Percentiles rank a stretch among this genome's conserved stretches.
Evolutionary conservation across 2,113 vertebrate species (phyloP).

Genomic region (Bambusicola thoracicus): DNA sequence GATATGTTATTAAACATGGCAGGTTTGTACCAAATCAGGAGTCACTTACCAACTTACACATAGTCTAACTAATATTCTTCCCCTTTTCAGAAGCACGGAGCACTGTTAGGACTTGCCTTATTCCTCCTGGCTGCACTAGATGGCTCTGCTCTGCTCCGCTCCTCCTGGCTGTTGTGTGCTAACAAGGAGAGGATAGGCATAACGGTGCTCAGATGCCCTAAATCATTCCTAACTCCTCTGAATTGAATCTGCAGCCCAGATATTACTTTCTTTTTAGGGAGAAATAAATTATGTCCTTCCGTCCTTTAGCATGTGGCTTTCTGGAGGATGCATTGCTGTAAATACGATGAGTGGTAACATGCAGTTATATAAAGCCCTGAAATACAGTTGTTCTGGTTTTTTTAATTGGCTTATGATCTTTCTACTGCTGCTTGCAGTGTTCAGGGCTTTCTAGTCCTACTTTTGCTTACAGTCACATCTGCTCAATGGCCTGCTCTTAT

Average conservation of each 20-base stretch:
- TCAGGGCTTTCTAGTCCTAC: neutral
- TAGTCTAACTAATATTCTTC: neutral
- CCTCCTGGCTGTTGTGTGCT: accelerated
- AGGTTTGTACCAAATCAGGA: neutral
- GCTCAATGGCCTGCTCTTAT: neutral
- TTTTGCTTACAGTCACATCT: neutral
- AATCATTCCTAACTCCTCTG: neutral
- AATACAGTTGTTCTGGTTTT: neutral
- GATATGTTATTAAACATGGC: neutral
- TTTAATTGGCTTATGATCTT: neutral
- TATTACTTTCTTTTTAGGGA: neutral
- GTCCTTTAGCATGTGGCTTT: neutral
- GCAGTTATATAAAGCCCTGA: neutral
- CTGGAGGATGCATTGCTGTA: neutral
- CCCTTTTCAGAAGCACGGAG: neutral
- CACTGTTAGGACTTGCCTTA: neutral
- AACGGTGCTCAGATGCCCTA: neutral
- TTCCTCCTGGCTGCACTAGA: neutral
- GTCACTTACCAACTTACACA: too few relatives aligned
- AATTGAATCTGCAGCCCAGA: neutral
- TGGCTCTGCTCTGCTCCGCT: neutral
- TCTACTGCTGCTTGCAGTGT: neutral
- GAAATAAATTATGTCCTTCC: neutral
- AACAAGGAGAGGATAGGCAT: neutral
- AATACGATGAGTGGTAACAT: neutral